Evolutionary conservation across 2,113 vertebrate genomes (phyloP), one percentile per base, ranked within the genome.

Genomic region (Platichthys flesus): DNA sequence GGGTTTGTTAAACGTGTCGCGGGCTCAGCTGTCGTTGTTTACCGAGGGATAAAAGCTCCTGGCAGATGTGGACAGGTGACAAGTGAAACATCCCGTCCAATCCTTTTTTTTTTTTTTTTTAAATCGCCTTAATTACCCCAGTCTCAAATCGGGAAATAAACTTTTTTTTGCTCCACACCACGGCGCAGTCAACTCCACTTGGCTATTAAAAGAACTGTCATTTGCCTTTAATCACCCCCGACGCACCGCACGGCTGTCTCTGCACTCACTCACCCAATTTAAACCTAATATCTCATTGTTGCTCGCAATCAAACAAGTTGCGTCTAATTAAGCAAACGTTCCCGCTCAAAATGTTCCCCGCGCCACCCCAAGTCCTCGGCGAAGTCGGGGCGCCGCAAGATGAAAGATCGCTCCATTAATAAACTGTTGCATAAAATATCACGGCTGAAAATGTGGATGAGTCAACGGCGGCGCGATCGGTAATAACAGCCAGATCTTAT

Each of bases 1-100:
- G 92, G 94, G 90, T 92, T 94, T 94, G 91, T 91, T 91, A 86
- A 90, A 93, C 85, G 75, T 88, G 88, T 90, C 88, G 74, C 5
- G 83, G 78, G 91, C 89, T 89, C 86, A 75, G 85, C 90, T 90
- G 92, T 93, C 91, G 65, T 26, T 89, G 90, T 78, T 85, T 89
- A 84, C 85, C 84, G 76, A 85, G 70, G 76, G 86, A 84, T 88
- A 83, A 93, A 87, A 75, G 68, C 64, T 69, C 35, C 49, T 68
- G 79, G 74, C 73, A 71, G 49, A 68, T 60, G 81, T 37, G 51
- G 86, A 87, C 83, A 89, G 87, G 79, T 79, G 79, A 84, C 7
- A 16, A 15, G 35, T 35, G 60, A 82, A 63, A 63, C 61, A 55
- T 24, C n/a, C 54, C 21, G 0, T n/a, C 21, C 1, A 55, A 31